Conservation (phyloP, 2,797 vertebrate species). For the Tokudaia tokunoshimensis region DNA sequence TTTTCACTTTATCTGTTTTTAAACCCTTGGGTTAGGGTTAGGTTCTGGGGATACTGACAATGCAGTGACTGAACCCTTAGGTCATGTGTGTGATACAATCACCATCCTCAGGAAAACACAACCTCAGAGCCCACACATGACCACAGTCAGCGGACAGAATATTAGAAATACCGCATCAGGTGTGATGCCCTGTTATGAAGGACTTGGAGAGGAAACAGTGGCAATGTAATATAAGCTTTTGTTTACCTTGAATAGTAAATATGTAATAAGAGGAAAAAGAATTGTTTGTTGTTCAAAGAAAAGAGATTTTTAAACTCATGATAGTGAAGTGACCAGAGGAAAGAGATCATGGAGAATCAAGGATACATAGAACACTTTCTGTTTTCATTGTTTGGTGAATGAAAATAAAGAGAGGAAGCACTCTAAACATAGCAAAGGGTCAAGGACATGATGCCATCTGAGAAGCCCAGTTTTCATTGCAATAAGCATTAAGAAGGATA, state of each 20-base stretch:
- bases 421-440: background rate
- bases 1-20: conserved; percentile 29
- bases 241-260: background rate
- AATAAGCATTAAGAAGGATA: background rate
- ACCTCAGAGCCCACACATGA: background rate
- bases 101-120: background rate
- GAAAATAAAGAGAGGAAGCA: background rate
- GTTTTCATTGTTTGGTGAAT: background rate
- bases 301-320: background rate
- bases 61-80: background rate
- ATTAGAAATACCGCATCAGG: background rate
- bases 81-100: background rate
- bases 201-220: background rate
- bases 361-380: background rate
- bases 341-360: background rate
- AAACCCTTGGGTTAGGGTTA: background rate
- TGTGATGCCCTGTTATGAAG: background rate
- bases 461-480: conserved; percentile 28
- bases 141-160: background rate
- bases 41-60: background rate
- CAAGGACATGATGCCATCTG: background rate
- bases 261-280: background rate
- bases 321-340: background rate
- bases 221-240: background rate
- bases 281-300: background rate